A percentile compares a stretch with the other conserved stretches of the same genome.
phyloP scores from a whole-genome alignment of 2,797 vertebrate genomes.

The Capromys pilorides region DNA sequence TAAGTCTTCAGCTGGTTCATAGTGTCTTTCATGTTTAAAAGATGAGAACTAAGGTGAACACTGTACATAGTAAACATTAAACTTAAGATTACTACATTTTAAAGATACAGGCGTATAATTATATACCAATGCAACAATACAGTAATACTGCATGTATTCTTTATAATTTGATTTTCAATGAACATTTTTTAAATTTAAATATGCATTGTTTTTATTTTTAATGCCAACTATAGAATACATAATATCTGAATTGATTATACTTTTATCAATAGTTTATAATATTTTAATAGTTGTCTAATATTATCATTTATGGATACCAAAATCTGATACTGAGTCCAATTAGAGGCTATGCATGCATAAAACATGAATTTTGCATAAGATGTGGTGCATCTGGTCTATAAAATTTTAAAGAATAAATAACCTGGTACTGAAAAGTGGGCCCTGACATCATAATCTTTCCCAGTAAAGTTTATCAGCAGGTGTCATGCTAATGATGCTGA shows the following conservation, averaged over 20 bases:
- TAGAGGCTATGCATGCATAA: neutral
- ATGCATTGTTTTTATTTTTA: neutral
- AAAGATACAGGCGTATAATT: neutral
- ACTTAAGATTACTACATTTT: neutral
- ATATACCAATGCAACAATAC: neutral
- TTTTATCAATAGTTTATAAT: neutral
- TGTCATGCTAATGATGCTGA: neutral
- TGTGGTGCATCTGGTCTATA: neutral
- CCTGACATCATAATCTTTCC: neutral
- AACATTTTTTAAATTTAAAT: neutral
- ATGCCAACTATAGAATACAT: neutral
- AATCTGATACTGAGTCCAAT: too few species aligned
- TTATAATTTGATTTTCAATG: constrained; percentile 26
- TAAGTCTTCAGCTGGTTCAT: neutral
- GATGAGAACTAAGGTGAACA: neutral
- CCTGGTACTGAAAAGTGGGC: neutral
- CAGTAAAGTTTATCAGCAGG: neutral
- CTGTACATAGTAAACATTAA: neutral
- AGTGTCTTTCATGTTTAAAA: neutral
- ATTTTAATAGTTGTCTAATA: neutral
- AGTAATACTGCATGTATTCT: neutral
- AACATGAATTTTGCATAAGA: neutral
- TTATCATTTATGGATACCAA: neutral
- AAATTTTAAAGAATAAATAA: neutral
- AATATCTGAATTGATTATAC: neutral